A percentile compares a stretch with the other conserved stretches of the same genome.
Evolutionary conservation across 1,140 invertebrate genomes (phyloP).

Genomic region (Ceratina japonica): DNA sequence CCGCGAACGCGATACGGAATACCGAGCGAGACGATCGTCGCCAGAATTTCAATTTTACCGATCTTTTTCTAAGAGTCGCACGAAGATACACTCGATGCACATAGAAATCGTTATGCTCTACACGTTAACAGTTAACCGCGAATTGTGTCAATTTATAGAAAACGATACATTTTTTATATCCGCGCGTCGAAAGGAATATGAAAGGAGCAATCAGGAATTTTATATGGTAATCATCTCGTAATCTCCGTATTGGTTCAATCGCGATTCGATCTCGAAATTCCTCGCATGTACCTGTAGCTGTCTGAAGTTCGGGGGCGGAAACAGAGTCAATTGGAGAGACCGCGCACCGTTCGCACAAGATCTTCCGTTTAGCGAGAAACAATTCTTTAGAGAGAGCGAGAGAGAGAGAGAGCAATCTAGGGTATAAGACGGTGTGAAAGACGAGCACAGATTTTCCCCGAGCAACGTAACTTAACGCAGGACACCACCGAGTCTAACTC

Average conservation of each 20-base stretch:
- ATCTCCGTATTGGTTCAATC: conserved; percentile 53
- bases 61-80: neutral
- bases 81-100: neutral
- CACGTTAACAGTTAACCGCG: neutral
- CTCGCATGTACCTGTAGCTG: conserved; percentile 62
- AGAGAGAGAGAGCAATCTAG: neutral
- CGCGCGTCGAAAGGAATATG: neutral
- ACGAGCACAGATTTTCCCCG: conserved; percentile 13
- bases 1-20: neutral
- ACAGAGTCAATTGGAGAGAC: conserved; percentile 39
- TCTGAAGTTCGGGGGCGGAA: conserved; percentile 42
- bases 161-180: conserved; percentile 11
- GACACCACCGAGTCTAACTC: conserved; percentile 47
- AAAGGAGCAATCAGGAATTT: neutral
- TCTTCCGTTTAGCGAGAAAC: conserved; percentile 63
- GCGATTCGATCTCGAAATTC: conserved; percentile 55
- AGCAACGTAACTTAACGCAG: conserved; percentile 47
- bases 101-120: neutral
- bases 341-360: conserved; percentile 62
- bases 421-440: conserved; percentile 3
- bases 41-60: no score
- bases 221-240: conserved; percentile 18
- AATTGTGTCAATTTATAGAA: conserved; percentile 22
- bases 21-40: neutral
- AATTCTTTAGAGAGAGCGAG: conserved; percentile 21